Evolutionary conservation across 2,888 invertebrate species (phyloP), one percentile per base, ranked within the genome.

Genomic region (Germaria angustata): DNA sequence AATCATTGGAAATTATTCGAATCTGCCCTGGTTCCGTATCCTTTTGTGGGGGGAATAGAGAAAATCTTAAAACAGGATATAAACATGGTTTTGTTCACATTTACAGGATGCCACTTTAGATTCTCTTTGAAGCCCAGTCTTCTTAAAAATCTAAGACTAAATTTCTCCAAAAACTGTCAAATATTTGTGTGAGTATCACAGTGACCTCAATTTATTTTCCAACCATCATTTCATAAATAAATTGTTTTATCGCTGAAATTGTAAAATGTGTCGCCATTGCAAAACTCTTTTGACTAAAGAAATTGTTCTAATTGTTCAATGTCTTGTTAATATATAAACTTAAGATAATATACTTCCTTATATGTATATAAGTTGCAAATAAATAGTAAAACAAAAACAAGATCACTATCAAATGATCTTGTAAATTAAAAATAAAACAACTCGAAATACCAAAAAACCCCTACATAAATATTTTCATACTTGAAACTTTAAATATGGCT

Each of bases 331-430:
- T 39, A 36, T 49, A 57, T 17, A 17, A 65, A 49, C 15, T 71
- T 61, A 39, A 68, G 76, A 73, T 78, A 77, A 81, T 32, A 78
- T 34, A 65, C 49, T 81, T 81, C 81, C 81, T 81, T 68, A 68
- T 81, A 65, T 17, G 71, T n/a, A n/a, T n/a, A n/a, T 20, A 17
- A 17, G 2, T n/a, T 22, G 17, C 13, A 15, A 72, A 55, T 57
- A 55, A 17, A 34, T 53, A 63, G 24, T 22, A 17, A 51, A 28
- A 22, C 44, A 39, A 36, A 55, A 63, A 78, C 68, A 81, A 63
- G 55, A 73, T 81, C 55, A n/a, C 71, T 71, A 81, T 77, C 81
- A 39, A 77, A 68, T 28, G 59, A 65, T 59, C 59, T 76, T 57
- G 28, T 68, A 59, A 66, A 34, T 20, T 61, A 17, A 71, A 61